Evolutionary conservation across 2,113 vertebrate genomes (phyloP).

Genomic region (Aleadryas rufinucha): DNA sequence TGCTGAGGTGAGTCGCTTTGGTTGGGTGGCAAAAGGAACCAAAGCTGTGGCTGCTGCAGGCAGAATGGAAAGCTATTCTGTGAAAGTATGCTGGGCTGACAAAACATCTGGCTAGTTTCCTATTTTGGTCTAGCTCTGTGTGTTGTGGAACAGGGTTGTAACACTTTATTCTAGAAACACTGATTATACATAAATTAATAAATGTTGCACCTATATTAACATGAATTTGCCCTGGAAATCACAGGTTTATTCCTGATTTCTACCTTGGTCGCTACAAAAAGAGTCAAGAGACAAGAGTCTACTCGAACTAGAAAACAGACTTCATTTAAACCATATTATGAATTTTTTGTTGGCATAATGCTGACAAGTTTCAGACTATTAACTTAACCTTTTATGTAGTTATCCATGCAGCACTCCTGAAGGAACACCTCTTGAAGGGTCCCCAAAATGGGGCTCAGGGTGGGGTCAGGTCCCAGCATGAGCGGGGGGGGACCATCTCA

Average conservation of each 20-base stretch:
- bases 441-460: not conserved
- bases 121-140: not conserved
- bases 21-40: not conserved
- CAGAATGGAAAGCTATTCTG: not conserved
- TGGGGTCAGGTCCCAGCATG: fast-evolving
- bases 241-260: not conserved
- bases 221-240: not conserved
- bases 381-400: not conserved
- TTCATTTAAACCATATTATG: not conserved
- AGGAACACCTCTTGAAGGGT: not conserved
- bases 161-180: not conserved
- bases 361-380: not conserved
- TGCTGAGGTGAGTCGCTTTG: conserved; percentile 5
- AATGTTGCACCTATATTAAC: not conserved
- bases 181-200: not conserved
- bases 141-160: not conserved
- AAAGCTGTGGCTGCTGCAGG: not conserved
- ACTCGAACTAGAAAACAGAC: not conserved
- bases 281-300: not conserved
- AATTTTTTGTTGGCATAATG: not conserved
- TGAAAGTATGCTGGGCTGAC: not conserved
- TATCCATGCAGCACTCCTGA: not conserved
- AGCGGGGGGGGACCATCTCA: not conserved
- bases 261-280: not conserved
- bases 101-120: not conserved